Evolutionary conservation across 2,113 vertebrate species (phyloP).

Genomic region (Papio anubis): DNA sequence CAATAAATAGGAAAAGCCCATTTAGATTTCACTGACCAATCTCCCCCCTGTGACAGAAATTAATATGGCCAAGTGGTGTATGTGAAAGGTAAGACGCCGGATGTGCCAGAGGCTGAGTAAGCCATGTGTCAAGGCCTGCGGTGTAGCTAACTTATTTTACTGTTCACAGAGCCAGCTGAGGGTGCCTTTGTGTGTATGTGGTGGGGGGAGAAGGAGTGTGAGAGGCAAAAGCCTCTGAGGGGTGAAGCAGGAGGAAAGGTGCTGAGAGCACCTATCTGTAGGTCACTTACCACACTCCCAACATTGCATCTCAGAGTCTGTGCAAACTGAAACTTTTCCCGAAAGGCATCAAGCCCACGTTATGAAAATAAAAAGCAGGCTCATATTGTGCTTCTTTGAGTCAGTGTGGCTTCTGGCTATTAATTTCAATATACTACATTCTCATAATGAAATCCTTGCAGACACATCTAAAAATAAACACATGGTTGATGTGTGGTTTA

Average conservation of each 20-base stretch:
- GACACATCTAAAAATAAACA: constrained; percentile 63
- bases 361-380: constrained; percentile 23
- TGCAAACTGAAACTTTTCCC: background rate
- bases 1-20: constrained; percentile 82
- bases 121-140: background rate
- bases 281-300: background rate
- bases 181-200: background rate
- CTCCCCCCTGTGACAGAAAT: constrained; percentile 78
- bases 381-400: background rate
- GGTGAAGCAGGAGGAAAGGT: background rate
- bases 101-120: background rate
- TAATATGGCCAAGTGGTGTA: constrained; percentile 76
- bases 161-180: background rate
- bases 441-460: constrained; percentile 53
- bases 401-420: constrained; percentile 15
- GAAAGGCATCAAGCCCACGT: background rate
- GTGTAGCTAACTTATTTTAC: background rate
- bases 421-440: constrained; percentile 51
- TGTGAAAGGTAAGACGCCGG: constrained; percentile 20
- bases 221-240: background rate
- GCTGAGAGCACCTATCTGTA: background rate
- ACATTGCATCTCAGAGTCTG: background rate
- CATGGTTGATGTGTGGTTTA: constrained; percentile 25
- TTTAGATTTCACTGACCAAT: constrained; percentile 83
- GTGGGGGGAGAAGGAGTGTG: fast-evolving